A percentile compares a stretch with the other conserved stretches of the same genome.
phyloP scores from a whole-genome alignment of 92 coral and sea anemone species.

The Porites divaricata region DNA sequence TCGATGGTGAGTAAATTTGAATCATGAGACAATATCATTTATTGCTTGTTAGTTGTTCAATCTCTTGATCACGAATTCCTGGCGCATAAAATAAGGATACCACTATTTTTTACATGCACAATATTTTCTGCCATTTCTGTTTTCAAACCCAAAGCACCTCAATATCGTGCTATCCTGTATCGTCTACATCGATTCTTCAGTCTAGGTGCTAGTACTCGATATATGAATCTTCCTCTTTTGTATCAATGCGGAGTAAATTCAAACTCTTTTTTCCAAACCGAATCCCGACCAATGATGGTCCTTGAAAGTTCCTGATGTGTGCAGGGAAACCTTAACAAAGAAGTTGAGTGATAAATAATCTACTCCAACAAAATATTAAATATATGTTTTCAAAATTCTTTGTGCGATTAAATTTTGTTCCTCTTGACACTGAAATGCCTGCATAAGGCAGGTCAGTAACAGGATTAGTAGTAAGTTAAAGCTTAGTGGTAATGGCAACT shows the following conservation, averaged over 20 bases:
- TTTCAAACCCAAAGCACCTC: neutral
- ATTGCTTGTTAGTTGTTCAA: slow-evolving; percentile 28
- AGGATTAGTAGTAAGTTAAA: too few species aligned
- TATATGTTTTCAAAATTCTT: neutral
- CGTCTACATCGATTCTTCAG: neutral
- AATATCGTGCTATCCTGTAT: neutral
- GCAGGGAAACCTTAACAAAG: neutral
- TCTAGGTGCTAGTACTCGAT: neutral
- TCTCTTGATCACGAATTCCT: slow-evolving; percentile 9
- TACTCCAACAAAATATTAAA: neutral
- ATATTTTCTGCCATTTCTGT: neutral
- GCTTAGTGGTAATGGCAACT: too few species aligned
- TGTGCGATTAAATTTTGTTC: neutral
- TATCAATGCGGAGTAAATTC: neutral
- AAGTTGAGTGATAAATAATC: neutral
- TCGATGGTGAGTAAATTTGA: slow-evolving; percentile 7
- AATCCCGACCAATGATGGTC: too few species aligned
- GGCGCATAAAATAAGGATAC: neutral
- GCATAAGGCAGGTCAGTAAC: neutral
- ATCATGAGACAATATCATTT: slow-evolving; percentile 31
- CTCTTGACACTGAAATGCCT: neutral
- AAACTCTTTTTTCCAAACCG: too few species aligned
- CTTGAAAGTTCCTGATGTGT: too few species aligned
- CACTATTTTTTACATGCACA: slow-evolving; percentile 12
- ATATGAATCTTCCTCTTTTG: neutral